These are phyloP conservation scores for Troilus luridus DNA, from an alignment of 2,888 invertebrate species.

Conservation along the genomic window DNA sequence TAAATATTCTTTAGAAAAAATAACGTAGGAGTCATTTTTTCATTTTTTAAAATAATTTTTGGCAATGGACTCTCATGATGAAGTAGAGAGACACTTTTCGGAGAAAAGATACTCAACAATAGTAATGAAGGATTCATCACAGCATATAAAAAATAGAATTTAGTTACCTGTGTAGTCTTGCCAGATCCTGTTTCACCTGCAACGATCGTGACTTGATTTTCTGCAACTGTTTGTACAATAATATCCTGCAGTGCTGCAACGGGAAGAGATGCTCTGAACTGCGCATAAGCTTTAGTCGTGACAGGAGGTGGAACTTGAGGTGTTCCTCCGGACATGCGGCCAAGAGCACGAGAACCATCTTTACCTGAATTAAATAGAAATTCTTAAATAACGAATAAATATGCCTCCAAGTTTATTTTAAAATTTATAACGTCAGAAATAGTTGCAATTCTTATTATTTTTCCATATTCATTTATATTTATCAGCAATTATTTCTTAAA, in stretches of 20 bases:
- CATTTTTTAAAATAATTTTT: no score
- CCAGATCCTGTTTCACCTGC: constrained; percentile 93
- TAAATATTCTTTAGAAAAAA: no score
- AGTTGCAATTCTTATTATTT: no score
- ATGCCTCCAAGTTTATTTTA: no score
- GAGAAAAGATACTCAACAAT: background rate
- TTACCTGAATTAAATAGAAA: constrained; percentile 67
- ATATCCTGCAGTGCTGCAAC: constrained; percentile 77
- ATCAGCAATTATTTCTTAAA: no score
- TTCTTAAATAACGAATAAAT: background rate
- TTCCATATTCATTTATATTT: no score
- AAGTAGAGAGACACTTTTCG: no score
- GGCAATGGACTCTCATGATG: no score
- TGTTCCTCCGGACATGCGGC: constrained; percentile 78
- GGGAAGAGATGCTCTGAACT: constrained; percentile 79
- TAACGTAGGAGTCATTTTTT: no score
- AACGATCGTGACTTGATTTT: constrained; percentile 77
- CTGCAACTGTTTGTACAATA: constrained; percentile 77
- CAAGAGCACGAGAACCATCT: constrained; percentile 73
- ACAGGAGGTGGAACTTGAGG: constrained; percentile 76
- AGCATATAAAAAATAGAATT: constrained; percentile 2
- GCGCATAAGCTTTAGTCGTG: constrained; percentile 73
- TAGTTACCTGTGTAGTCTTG: constrained; percentile 88
- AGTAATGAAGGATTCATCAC: background rate
- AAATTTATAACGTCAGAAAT: no score